Base-by-base conservation (phyloP, 1,140 invertebrate species). In the Anadara kagoshimensis region DNA sequence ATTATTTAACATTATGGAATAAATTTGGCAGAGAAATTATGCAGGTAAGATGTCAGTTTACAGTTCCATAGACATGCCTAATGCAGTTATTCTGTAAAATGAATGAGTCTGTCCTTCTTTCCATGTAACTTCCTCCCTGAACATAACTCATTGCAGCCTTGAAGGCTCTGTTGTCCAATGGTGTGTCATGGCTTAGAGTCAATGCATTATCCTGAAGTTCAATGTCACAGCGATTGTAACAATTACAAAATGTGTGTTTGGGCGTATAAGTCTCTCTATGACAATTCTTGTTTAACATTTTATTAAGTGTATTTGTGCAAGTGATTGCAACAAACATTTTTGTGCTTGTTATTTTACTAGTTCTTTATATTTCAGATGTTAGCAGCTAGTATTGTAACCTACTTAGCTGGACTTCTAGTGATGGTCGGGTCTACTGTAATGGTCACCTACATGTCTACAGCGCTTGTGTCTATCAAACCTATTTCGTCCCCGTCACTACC, bases 361-460 rank as follows among this genome's bases (percentile, higher is more conserved):
- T 26, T 81, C 72, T 64, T 58, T 51, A 10, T 65, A n/a, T 75
- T 80, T 5, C 78, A 91, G 90, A 86, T 94, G 44, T 91, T 93
- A 54, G 89, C 92, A 4, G 92, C 94, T 29, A 91, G 94, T 73
- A 86, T 93, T 0, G 90, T 93, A 5, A 93, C 93, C 47, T 96
- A 96, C 87, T 89, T 93, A 1, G 92, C 93, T 14, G 92, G 93
- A 57, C 84, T 96, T 18, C 86, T 94, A 44, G 93, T 94, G 4
- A 86, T 96, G 36, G 85, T 94, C 47, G 93, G 80, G 22, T 86
- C 85, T 14, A 82, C 83, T 2, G 59, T 83, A 1, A 58, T 84
- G 24, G 81, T 78, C 36, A 73, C 78, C 5, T 69, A 77, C 20
- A 66, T 75, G 10, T 71, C 79, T 22, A 45, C 76, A 24, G 61